Base-by-base conservation (phyloP, 2,888 invertebrate species). In the Meganola albula region DNA sequence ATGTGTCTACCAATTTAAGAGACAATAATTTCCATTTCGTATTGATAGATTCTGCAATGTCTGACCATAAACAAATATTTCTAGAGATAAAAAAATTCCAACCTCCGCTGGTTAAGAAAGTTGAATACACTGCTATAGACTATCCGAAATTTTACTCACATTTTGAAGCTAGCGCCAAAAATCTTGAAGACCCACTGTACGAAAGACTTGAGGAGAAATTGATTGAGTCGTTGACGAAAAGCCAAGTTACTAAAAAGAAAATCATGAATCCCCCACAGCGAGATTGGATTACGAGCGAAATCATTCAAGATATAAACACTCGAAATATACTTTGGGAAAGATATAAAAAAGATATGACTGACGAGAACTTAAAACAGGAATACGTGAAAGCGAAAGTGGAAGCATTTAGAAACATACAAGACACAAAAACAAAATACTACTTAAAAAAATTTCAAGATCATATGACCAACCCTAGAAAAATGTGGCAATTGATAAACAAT, bases 11-110 rank as follows among this genome's bases (percentile, higher is more conserved):
- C n/a, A 31, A 31, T 9, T 13, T 31, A 31, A 25, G 5, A 4
- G 31, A 26, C 10, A 20, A 31, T 26, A 21, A 31, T 13, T 31
- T 25, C 21, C 21, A 25, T 21, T 10, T 31, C n/a, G 25, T 13
- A 9, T 12, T 5, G 2, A 24, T 31, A 7, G 31, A 24, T 12
- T 31, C 31, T 7, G 5, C 24, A 20, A 24, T 31, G 24, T 31
- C 31, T 6, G 31, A 24, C 24, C 24, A 24, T 10, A 31, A 31
- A 20, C 24, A 29, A 13, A 23, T 29, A 9, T 8, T 14, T n/a
- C 12, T 29, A 14, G 23, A 29, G 4, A 12, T 29, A 10, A 23
- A 29, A 6, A 12, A 14, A 14, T 28, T 13, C 12, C 11, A 21
- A 10, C 29, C 28, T 3, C 12, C 11, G 10, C 29, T 23, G 1